Evolutionary conservation across 2,797 vertebrate genomes (phyloP), one percentile per base, ranked within the genome.

Genomic region (Chromis chromis): DNA sequence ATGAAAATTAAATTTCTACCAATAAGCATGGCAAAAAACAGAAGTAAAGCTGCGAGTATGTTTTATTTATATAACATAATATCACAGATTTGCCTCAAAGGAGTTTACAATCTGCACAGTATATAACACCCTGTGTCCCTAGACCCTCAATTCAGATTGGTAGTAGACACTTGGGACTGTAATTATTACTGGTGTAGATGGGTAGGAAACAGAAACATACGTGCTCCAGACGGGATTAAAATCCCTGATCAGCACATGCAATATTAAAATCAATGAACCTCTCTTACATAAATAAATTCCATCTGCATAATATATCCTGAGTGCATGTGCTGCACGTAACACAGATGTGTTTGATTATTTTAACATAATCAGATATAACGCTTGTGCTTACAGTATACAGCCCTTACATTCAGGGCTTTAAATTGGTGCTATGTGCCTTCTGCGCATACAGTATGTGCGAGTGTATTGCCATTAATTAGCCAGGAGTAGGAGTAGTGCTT

Each of bases 271-370:
- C 65, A 79, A 74, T 36, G 48, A 78, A 48, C 39, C 52, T 64
- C 59, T 24, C 55, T 65, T 81, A 56, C 53, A 61, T 69, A 81
- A 89, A 87, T 83, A 87, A 84, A 87, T 74, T 74, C 67, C 79
- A 71, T 67, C 59, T 85, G 76, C 74, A 52, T 12, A 52, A 65
- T 78, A 73, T 62, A 58, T 87, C 70, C 68, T 81, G 71, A 70
- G 70, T 73, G 53, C 65, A 62, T 42, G 44, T 25, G 52, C 65
- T 59, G 60, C 71, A 49, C 24, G n/a, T 65, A 58, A 31, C 60
- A 46, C 84, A 84, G 63, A 79, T 81, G 75, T 76, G 27, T 36
- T 36, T 36, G 33, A 36, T 58, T 48, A 39, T 68, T 66, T 36
- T 4, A 59, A 59, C 31, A 14, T 25, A 48, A 46, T 60, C 31